phyloP scores from a whole-genome alignment of 2,888 invertebrate genomes.

The Oxytorus armatus region DNA sequence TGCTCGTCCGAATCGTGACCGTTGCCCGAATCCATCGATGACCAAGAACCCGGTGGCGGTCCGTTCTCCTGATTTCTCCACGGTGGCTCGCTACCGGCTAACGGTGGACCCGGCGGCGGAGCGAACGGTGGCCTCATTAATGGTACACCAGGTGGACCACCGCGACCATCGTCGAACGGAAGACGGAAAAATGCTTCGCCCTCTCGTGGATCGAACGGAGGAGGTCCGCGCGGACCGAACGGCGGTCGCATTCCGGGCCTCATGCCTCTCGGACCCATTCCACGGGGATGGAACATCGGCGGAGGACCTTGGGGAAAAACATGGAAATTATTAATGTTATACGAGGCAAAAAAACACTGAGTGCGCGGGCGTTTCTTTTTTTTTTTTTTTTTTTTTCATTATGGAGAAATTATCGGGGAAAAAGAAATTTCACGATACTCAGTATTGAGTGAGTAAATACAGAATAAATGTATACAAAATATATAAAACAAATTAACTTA shows the following conservation, averaged over 20 bases:
- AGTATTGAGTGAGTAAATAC: no score
- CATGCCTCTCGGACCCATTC: conserved; percentile 83
- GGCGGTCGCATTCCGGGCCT: conserved; percentile 81
- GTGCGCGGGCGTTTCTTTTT: no score
- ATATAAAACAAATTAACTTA: no score
- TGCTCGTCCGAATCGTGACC: conserved; percentile 67
- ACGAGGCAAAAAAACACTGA: no score
- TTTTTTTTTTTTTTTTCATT: no score
- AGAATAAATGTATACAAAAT: no score
- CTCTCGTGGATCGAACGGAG: conserved; percentile 77
- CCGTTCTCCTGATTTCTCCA: conserved; percentile 78
- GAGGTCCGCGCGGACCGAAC: conserved; percentile 80
- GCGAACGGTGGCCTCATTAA: conserved; percentile 70
- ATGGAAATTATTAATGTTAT: not conserved
- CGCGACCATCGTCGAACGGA: conserved; percentile 79
- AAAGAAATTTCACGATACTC: no score
- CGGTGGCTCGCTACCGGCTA: conserved; percentile 73
- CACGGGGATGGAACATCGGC: conserved; percentile 83
- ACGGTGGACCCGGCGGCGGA: conserved; percentile 68
- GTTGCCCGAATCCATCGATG: conserved; percentile 70
- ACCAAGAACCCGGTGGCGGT: conserved; percentile 73
- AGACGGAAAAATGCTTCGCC: conserved; percentile 80
- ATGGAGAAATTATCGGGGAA: no score
- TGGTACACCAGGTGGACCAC: conserved; percentile 72
- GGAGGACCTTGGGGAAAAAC: conserved; percentile 79